A percentile compares a stretch with the other conserved stretches of the same genome.
Conservation (phyloP, 1,140 invertebrate genomes). For the Galleria mellonella region DNA sequence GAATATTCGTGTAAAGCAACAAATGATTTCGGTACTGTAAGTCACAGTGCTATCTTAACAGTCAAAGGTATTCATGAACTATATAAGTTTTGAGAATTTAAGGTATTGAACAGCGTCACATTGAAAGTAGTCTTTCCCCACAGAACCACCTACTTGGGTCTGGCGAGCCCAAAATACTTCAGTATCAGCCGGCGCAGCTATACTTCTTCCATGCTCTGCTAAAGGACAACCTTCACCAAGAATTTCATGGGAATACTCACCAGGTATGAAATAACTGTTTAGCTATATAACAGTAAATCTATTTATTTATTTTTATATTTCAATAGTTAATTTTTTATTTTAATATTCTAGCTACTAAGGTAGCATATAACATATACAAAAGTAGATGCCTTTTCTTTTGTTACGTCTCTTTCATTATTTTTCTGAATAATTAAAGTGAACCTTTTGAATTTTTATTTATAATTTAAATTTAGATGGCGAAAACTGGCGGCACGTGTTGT, state of each 20-base stretch:
- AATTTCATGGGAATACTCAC: conserved; percentile 63
- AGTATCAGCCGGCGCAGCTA: conserved; percentile 54
- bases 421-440: too few relatives aligned
- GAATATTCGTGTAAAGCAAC: conserved; percentile 85
- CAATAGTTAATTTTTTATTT: too few relatives aligned
- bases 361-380: too few relatives aligned
- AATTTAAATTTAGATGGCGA: conserved; percentile 42
- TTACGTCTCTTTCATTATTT: too few relatives aligned
- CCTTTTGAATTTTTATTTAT: too few relatives aligned
- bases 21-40: conserved; percentile 83
- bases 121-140: conserved; percentile 54
- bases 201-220: conserved; percentile 58
- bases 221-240: conserved; percentile 57
- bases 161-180: conserved; percentile 65
- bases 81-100: conserved; percentile 3
- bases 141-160: conserved; percentile 60
- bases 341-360: too few relatives aligned
- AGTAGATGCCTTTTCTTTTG: too few relatives aligned
- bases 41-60: conserved; percentile 81
- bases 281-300: too few relatives aligned
- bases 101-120: conserved; percentile 37
- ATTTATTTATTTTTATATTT: too few relatives aligned
- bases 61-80: conserved; percentile 82
- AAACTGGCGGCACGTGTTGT: conserved; percentile 60
- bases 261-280: conserved; percentile 28